Conservation (phyloP, 2,113 vertebrate genomes). For the Calidris pygmaea region DNA sequence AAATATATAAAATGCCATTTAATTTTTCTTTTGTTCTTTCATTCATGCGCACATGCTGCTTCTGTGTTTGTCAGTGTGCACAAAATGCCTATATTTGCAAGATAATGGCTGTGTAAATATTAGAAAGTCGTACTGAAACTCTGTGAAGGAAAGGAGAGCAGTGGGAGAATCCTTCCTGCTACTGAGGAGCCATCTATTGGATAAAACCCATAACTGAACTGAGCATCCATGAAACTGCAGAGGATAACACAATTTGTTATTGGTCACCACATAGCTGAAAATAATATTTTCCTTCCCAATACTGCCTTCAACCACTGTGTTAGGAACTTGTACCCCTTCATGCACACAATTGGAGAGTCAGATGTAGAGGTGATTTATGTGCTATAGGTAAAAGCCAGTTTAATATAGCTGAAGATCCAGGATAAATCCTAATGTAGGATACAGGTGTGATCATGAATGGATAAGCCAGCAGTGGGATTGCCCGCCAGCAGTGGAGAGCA, state of each 20-base stretch:
- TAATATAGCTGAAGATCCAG: not conserved
- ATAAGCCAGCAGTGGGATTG: not conserved
- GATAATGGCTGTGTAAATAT: constrained; percentile 50
- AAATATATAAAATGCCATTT: constrained; percentile 6
- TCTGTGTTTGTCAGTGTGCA: constrained; percentile 27
- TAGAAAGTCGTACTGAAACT: constrained; percentile 41
- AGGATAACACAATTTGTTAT: constrained; percentile 10
- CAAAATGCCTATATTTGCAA: constrained; percentile 54
- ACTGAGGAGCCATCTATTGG: constrained; percentile 64
- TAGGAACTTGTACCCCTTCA: not conserved
- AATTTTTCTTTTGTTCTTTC: constrained; percentile 42
- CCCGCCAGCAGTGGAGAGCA: not conserved
- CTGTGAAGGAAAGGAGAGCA: not conserved
- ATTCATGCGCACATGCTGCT: not conserved
- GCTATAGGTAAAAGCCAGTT: not conserved
- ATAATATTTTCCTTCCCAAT: constrained; percentile 6
- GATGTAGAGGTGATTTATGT: not conserved
- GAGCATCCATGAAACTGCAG: not conserved
- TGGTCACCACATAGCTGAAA: not conserved
- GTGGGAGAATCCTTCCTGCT: constrained; percentile 53
- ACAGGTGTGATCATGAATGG: constrained; percentile 20
- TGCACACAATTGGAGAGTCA: not conserved
- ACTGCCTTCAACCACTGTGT: not conserved
- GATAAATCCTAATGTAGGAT: constrained; percentile 13
- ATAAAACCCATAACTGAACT: constrained; percentile 59